Percentiles rank a stretch among this genome's conserved stretches.
Conservation (phyloP, 2,888 invertebrate species). For the Lycia hirtaria region DNA sequence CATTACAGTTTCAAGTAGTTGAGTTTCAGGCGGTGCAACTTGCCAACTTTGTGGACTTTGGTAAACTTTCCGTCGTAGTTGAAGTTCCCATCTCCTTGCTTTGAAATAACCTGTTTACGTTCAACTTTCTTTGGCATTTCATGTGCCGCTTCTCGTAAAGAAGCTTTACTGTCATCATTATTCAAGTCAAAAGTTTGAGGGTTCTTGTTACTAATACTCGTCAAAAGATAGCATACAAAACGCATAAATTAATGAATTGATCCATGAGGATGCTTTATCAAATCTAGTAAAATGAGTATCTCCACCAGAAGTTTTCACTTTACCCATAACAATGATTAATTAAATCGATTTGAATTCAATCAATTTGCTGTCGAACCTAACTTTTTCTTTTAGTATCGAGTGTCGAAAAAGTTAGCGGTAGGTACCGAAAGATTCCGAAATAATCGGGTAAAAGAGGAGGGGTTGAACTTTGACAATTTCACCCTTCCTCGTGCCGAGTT, state of each 20-base stretch:
- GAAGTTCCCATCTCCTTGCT: slow-evolving; percentile 53
- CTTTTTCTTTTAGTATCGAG: slow-evolving; percentile 52
- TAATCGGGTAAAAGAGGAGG: slow-evolving; percentile 68
- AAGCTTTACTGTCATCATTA: slow-evolving; percentile 13
- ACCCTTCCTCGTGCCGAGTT: slow-evolving; percentile 58
- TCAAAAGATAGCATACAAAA: slow-evolving; percentile 28
- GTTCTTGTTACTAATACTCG: slow-evolving; percentile 11
- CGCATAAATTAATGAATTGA: slow-evolving; percentile 37
- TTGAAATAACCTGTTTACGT: slow-evolving; percentile 60
- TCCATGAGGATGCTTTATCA: slow-evolving; percentile 44
- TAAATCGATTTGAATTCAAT: slow-evolving; percentile 51
- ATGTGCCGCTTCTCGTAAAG: slow-evolving; percentile 33
- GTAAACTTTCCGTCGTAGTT: slow-evolving; percentile 54
- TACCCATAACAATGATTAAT: slow-evolving; percentile 45
- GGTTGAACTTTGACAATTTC: slow-evolving; percentile 72
- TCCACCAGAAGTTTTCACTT: slow-evolving; percentile 41
- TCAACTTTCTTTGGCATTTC: slow-evolving; percentile 44
- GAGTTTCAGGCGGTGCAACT: slow-evolving; percentile 63
- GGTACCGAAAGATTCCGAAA: slow-evolving; percentile 67
- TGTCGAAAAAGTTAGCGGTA: slow-evolving; percentile 64
- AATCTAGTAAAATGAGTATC: slow-evolving; percentile 38
- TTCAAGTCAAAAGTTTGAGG: not conserved
- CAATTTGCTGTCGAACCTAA: slow-evolving; percentile 46
- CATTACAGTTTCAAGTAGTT: slow-evolving; percentile 71
- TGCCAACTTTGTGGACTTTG: slow-evolving; percentile 64